Evolutionary conservation across 2,888 invertebrate species (phyloP).

Genomic region (Dichetophora obliterata): DNA sequence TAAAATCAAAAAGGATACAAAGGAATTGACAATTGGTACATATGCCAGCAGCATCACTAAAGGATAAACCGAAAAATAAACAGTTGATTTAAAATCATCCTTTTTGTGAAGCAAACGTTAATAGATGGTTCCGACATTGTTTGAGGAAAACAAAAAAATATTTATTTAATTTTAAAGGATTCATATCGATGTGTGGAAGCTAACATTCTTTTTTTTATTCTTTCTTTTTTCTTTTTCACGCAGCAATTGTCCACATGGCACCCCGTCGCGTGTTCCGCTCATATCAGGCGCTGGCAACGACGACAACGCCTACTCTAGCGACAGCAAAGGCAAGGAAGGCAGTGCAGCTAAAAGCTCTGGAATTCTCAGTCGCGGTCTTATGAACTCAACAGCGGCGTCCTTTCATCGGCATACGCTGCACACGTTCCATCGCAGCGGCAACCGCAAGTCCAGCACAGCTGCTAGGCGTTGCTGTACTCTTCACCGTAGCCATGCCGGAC

Average conservation of each 20-base stretch:
- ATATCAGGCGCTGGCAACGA: slow-evolving; percentile 46
- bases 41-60: too few relatives aligned
- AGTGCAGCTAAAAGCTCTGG: not conserved
- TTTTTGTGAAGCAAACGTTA: not conserved
- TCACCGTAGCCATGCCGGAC: not conserved
- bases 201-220: not conserved
- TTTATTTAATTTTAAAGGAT: not conserved
- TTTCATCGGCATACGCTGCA: slow-evolving; percentile 61
- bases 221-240: slow-evolving; percentile 16
- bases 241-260: slow-evolving; percentile 74
- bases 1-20: too few relatives aligned
- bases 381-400: slow-evolving; percentile 59
- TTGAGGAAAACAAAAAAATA: not conserved
- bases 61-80: slow-evolving; percentile 1
- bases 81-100: not conserved
- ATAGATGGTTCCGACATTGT: not conserved
- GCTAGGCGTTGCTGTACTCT: slow-evolving; percentile 52
- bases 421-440: slow-evolving; percentile 49
- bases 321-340: slow-evolving; percentile 8
- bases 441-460: slow-evolving; percentile 46
- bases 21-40: too few relatives aligned
- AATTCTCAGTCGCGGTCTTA: slow-evolving; percentile 48
- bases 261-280: slow-evolving; percentile 83
- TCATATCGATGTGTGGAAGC: not conserved
- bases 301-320: not conserved